Conservation (phyloP, 2,888 invertebrate genomes). For the Helleia helle region DNA sequence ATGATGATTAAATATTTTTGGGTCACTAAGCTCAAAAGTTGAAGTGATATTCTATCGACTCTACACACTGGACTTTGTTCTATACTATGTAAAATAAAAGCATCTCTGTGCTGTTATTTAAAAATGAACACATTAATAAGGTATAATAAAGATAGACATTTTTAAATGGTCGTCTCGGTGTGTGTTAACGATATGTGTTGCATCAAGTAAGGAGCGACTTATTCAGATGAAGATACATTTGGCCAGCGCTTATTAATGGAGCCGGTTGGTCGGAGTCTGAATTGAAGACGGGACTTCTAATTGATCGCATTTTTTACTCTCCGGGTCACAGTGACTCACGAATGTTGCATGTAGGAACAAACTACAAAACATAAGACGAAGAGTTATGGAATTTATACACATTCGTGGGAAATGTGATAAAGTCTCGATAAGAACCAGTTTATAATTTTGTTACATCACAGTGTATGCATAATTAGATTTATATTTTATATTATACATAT, state of each 20-base stretch:
- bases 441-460: too few relatives aligned
- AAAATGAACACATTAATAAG: too few relatives aligned
- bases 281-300: slow-evolving; percentile 38
- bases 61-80: too few relatives aligned
- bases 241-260: slow-evolving; percentile 32
- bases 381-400: background rate
- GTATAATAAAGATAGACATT: slow-evolving; percentile 4
- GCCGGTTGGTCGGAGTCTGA: slow-evolving; percentile 28
- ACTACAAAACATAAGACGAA: slow-evolving; percentile 3
- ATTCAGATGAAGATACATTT: slow-evolving; percentile 39
- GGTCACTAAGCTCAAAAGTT: too few relatives aligned
- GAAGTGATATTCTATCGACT: too few relatives aligned
- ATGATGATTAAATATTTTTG: too few relatives aligned
- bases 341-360: slow-evolving; percentile 3
- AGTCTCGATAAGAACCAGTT: too few relatives aligned
- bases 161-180: background rate
- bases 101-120: too few relatives aligned
- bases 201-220: slow-evolving; percentile 17
- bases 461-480: too few relatives aligned
- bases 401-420: background rate
- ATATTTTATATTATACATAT: too few relatives aligned
- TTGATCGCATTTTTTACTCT: slow-evolving; percentile 31
- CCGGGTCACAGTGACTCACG: slow-evolving; percentile 26
- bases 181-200: slow-evolving; percentile 1
- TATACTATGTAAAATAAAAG: too few relatives aligned